Evolutionary conservation across 2,113 vertebrate genomes (phyloP).

Genomic region (Amblyopsis rosae): DNA sequence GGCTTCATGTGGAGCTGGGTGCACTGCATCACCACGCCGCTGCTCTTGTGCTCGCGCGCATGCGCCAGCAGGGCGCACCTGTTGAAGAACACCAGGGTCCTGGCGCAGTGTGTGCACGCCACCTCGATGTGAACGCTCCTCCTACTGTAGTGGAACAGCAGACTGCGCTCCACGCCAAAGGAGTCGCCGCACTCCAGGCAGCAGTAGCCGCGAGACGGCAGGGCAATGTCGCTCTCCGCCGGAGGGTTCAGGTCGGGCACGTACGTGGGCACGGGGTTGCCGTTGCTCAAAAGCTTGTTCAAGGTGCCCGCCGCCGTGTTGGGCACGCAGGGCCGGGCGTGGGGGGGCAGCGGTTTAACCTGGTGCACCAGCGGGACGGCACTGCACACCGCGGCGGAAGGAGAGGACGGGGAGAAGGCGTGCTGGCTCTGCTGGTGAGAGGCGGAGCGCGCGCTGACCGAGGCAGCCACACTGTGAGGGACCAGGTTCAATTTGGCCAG

Average conservation of each 20-base stretch:
- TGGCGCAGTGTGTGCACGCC: conserved; percentile 88
- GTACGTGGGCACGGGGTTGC: conserved; percentile 91
- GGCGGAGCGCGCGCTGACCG: conserved; percentile 82
- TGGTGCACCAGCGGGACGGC: conserved; percentile 93
- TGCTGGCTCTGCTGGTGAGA: conserved; percentile 74
- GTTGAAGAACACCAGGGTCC: conserved; percentile 91
- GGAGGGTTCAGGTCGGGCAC: conserved; percentile 91
- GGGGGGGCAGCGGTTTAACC: conserved; percentile 82
- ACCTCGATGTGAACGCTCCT: conserved; percentile 95
- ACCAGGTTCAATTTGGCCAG: conserved; percentile 96
- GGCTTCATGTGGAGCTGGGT: conserved; percentile 94
- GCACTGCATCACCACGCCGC: conserved; percentile 93
- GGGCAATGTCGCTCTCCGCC: conserved; percentile 80
- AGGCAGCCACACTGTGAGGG: conserved; percentile 92
- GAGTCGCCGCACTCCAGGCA: conserved; percentile 96
- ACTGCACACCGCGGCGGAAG: conserved; percentile 76
- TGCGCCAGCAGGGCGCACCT: conserved; percentile 93
- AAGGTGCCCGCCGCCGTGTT: conserved; percentile 83
- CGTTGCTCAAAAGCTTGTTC: conserved; percentile 85
- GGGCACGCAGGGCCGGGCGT: conserved; percentile 40
- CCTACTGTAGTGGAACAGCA: conserved; percentile 86
- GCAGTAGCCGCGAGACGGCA: conserved; percentile 88
- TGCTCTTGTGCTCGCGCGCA: conserved; percentile 91
- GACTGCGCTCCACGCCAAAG: conserved; percentile 91
- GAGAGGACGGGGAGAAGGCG: conserved; percentile 74